Conservation (phyloP, 2,113 vertebrate genomes). For the Ictidomys tridecemlineatus region DNA sequence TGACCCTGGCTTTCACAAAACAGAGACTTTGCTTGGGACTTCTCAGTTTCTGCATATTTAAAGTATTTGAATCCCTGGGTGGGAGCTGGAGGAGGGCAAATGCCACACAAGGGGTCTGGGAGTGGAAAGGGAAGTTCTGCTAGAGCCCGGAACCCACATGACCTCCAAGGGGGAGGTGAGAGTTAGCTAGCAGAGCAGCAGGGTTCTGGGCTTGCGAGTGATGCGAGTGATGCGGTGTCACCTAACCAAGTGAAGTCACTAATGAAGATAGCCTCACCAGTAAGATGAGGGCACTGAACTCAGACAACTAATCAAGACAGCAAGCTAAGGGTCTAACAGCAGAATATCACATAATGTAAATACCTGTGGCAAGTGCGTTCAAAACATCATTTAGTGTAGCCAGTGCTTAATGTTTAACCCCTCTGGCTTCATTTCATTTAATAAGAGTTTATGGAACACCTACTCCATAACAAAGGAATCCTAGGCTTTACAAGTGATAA, state of each 20-base stretch:
- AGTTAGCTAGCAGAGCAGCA: neutral
- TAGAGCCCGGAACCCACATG: neutral
- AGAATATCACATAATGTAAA: neutral
- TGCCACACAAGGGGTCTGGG: neutral
- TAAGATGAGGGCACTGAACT: neutral
- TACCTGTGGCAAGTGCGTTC: neutral
- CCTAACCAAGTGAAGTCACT: neutral
- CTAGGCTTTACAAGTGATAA: neutral
- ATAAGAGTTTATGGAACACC: neutral
- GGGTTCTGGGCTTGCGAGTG: neutral
- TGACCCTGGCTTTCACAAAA: slow-evolving; percentile 22
- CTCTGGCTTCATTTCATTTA: neutral
- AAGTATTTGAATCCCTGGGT: neutral
- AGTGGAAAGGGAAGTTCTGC: neutral
- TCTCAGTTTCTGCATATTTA: neutral
- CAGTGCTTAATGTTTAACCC: neutral
- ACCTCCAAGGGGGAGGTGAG: neutral
- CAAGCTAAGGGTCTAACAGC: no score
- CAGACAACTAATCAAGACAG: neutral
- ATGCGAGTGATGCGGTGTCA: neutral
- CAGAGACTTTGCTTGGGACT: neutral
- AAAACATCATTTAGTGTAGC: neutral
- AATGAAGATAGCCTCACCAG: neutral
- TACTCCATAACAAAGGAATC: neutral
- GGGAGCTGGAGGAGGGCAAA: neutral